phyloP scores from a whole-genome alignment of 2,888 invertebrate genomes.

The Pterostichus niger region DNA sequence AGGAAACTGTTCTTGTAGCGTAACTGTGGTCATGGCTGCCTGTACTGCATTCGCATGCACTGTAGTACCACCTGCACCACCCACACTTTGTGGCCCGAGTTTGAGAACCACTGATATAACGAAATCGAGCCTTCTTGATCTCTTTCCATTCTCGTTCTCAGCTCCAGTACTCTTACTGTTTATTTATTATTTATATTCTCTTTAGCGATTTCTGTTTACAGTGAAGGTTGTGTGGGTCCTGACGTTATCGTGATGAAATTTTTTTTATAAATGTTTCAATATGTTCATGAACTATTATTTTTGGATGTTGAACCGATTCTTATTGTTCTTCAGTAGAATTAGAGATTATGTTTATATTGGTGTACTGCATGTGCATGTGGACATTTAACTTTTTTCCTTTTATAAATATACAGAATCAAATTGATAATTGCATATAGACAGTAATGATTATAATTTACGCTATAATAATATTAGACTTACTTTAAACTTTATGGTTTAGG shows the following conservation, averaged over 20 bases:
- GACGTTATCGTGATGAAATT: constrained; percentile 17
- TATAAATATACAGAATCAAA: not conserved
- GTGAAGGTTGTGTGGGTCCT: constrained; percentile 54
- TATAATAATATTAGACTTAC: not conserved
- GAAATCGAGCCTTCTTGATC: constrained; percentile 24
- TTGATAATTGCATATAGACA: constrained; percentile 9
- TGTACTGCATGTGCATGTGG: constrained; percentile 58
- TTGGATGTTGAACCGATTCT: constrained; percentile 18
- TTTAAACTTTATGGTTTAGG: not conserved
- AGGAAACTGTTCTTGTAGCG: constrained; percentile 72
- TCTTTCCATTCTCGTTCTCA: constrained; percentile 29
- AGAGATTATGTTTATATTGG: constrained; percentile 12
- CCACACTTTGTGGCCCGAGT: constrained; percentile 67
- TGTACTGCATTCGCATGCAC: constrained; percentile 67
- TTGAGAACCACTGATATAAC: constrained; percentile 67
- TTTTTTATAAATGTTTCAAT: not conserved
- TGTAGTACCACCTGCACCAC: constrained; percentile 63
- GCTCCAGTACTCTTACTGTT: constrained; percentile 7
- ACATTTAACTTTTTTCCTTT: constrained; percentile 19
- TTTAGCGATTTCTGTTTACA: constrained; percentile 45
- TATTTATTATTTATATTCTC: constrained; percentile 15
- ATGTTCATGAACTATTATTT: constrained; percentile 52
- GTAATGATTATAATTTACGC: constrained; percentile 8
- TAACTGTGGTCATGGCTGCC: constrained; percentile 64
- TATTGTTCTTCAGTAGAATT: constrained; percentile 34